Evolutionary conservation across 1,140 invertebrate species (phyloP), one percentile per base, ranked within the genome.

Genomic region (Aphaenogaster ashmeadi): DNA sequence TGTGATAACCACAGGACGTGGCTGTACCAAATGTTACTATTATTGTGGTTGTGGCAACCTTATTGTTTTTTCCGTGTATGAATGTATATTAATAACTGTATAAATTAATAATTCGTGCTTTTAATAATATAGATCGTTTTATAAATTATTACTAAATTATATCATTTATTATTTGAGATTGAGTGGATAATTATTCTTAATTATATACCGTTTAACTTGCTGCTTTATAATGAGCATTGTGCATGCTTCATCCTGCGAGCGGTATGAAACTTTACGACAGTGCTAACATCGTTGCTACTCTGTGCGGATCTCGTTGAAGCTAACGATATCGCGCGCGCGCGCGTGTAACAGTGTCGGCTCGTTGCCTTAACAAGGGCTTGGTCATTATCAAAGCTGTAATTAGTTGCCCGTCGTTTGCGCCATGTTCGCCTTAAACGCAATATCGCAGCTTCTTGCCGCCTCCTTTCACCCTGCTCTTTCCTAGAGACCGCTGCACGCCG

Each of bases 301-400:
- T 41, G 44, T 54, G 67, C 69, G 81, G 36, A 80, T 74, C 78
- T 58, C 36, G 81, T 47, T 54, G 56, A 75, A 75, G 89, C 79
- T 90, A 90, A 90, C 74, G 84, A 89, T 74, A 58, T 52, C 58
- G 74, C 71, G 58, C 54, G 72, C 87, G 62, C 86, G 75, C 58
- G 21, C 83, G 44, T 67, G 77, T 86, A 52, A 77, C 84, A 79
- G 66, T 83, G 84, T 89, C 88, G 86, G 86, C 88, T 67, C 52
- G 60, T 47, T 75, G 92, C 88, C 90, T 90, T 91, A 89, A 88
- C 91, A 91, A 93, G 93, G 92, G 90, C 90, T 89, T 86, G 93
- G 87, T 88, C 88, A 90, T 92, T 92, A 91, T 88, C 89, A 47
- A 89, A 92, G 90, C 81, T 77, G 84, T 91, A 92, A 92, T 92